Percentiles rank a stretch among this genome's conserved stretches.
These are phyloP conservation scores for Drosophila antonietae DNA, from an alignment of 2,888 invertebrate genomes.

Conservation along the genomic window DNA sequence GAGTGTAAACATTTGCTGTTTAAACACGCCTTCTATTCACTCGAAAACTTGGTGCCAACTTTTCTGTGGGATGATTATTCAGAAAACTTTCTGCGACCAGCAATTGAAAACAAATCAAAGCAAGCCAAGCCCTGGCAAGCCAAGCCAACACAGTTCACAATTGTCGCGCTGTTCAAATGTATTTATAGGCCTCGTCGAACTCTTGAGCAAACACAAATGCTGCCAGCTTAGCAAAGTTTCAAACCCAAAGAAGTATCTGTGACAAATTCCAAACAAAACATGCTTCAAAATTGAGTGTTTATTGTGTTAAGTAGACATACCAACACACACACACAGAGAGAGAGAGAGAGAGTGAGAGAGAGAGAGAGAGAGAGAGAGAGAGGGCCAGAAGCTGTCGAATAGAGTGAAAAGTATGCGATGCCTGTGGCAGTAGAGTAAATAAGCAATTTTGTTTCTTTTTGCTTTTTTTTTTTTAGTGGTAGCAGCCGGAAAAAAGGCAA, in stretches of 20 bases:
- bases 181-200: conserved; percentile 64
- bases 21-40: conserved; percentile 7
- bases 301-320: conserved; percentile 76
- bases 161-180: conserved; percentile 64
- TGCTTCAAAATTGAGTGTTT: conserved; percentile 79
- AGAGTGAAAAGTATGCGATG: conserved; percentile 56
- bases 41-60: conserved; percentile 62
- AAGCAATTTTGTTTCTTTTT: conserved; percentile 52
- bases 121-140: conserved; percentile 20
- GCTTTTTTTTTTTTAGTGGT: conserved; percentile 72
- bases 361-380: background rate
- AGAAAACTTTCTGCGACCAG: conserved; percentile 51
- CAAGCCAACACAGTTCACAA: conserved; percentile 54
- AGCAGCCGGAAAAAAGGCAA: conserved; percentile 73
- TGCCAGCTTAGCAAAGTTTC: conserved; percentile 66
- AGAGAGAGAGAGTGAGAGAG: conserved; percentile 2
- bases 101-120: conserved; percentile 78
- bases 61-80: conserved; percentile 43
- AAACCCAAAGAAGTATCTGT: conserved; percentile 51
- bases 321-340: conserved; percentile 20
- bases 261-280: conserved; percentile 75
- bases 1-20: conserved; percentile 7
- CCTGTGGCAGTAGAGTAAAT: conserved; percentile 72
- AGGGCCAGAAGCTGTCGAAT: conserved; percentile 1
- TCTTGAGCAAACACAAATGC: conserved; percentile 60